These are phyloP conservation scores for Eremophila alpestris DNA, from an alignment of 2,797 vertebrate genomes.

Conservation along the genomic window DNA sequence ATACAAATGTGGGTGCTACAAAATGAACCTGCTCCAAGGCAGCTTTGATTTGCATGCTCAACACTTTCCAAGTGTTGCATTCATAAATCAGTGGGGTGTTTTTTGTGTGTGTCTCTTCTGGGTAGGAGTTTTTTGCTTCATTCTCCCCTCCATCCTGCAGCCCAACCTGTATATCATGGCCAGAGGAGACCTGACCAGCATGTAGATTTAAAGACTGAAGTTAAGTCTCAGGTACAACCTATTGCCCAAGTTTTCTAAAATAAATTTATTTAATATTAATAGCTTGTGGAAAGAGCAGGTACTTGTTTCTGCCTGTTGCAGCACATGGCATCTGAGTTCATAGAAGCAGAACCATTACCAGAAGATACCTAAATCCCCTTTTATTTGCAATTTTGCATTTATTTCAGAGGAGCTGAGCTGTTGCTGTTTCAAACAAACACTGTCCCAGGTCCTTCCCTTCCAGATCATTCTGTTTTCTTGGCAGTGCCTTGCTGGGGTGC, in stretches of 20 bases:
- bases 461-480: not conserved
- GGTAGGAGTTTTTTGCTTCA: conserved; percentile 17
- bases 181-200: not conserved
- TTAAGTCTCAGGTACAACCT: not conserved
- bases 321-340: not conserved
- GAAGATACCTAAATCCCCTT: not conserved
- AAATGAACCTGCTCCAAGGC: conserved; percentile 57
- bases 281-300: not conserved
- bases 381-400: not conserved
- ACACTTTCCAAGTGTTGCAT: conserved; percentile 55
- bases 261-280: not conserved
- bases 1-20: conserved; percentile 41
- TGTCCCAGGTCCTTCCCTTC: not conserved
- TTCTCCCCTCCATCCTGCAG: not conserved
- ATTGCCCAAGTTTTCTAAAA: not conserved
- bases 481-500: not conserved
- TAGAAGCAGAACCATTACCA: not conserved
- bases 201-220: not conserved
- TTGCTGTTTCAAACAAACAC: not conserved
- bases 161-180: not conserved
- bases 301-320: not conserved
- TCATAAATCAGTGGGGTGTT: conserved; percentile 38
- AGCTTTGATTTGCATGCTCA: conserved; percentile 62
- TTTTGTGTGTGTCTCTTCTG: conserved; percentile 18
- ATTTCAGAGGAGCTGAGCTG: not conserved